Evolutionary conservation across 1,140 invertebrate species (phyloP).

Genomic region (Trichonephila clavata): DNA sequence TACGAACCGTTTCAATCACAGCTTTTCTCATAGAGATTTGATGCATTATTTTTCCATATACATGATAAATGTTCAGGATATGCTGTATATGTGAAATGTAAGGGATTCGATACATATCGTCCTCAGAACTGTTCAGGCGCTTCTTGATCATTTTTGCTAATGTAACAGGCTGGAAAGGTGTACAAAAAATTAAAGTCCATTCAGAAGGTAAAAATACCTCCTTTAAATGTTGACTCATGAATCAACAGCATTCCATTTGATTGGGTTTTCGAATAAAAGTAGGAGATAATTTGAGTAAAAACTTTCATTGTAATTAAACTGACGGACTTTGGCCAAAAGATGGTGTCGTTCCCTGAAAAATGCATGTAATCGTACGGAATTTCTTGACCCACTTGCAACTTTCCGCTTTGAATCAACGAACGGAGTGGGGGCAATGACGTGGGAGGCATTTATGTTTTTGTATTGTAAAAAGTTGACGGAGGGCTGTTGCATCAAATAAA

Average conservation of each 20-base stretch:
- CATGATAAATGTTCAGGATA: no score
- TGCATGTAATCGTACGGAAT: conserved; percentile 37
- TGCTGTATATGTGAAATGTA: no score
- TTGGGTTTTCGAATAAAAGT: no score
- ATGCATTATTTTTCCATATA: conserved; percentile 48
- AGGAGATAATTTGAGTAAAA: background rate
- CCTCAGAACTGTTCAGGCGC: background rate
- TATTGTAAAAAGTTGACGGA: background rate
- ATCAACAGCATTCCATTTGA: background rate
- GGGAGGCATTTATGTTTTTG: no score
- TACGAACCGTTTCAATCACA: background rate
- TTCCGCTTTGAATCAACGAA: no score
- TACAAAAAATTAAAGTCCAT: no score
- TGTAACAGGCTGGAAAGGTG: no score
- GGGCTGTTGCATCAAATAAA: background rate
- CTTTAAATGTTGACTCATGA: background rate
- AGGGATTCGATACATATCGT: background rate
- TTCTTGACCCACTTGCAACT: conserved; percentile 4
- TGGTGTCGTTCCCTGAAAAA: background rate
- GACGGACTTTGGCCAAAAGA: background rate
- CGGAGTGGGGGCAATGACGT: no score
- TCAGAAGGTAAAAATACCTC: no score
- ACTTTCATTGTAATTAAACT: background rate
- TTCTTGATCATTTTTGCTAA: background rate
- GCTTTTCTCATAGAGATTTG: background rate